Conservation (phyloP, 1,140 invertebrate species). For the Diploscapter pachys region DNA sequence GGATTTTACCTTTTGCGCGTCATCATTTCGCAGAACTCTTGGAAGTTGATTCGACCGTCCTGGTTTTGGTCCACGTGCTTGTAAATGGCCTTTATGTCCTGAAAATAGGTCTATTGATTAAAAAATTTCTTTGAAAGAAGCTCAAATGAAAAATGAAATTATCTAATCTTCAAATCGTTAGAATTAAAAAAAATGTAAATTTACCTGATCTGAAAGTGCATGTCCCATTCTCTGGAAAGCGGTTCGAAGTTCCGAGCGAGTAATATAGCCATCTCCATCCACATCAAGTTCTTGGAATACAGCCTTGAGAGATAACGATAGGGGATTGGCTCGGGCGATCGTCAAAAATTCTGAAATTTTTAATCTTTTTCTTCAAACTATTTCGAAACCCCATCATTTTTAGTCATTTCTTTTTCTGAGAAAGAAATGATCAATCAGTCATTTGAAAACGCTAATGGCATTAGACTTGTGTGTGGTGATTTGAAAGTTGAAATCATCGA, state of each 20-base stretch:
- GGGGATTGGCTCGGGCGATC: slow-evolving; percentile 56
- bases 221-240: slow-evolving; percentile 59
- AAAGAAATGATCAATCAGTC: no score
- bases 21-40: slow-evolving; percentile 57
- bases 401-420: no score
- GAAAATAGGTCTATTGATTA: no score
- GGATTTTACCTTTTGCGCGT: slow-evolving; percentile 42
- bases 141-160: no score
- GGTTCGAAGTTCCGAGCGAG: slow-evolving; percentile 53
- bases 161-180: no score
- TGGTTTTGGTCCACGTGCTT: slow-evolving; percentile 57
- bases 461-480: no score
- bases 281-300: slow-evolving; percentile 59
- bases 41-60: slow-evolving; percentile 59
- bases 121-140: no score
- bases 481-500: no score
- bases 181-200: no score
- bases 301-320: slow-evolving; percentile 54
- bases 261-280: slow-evolving; percentile 57
- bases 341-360: slow-evolving; percentile 51
- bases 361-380: no score
- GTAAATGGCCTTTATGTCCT: slow-evolving; percentile 59
- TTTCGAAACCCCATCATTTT: no score
- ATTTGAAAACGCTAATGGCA: no score
- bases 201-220: slow-evolving; percentile 39